Conservation (phyloP, 2,113 vertebrate species). For the Halcyon malimbica region DNA sequence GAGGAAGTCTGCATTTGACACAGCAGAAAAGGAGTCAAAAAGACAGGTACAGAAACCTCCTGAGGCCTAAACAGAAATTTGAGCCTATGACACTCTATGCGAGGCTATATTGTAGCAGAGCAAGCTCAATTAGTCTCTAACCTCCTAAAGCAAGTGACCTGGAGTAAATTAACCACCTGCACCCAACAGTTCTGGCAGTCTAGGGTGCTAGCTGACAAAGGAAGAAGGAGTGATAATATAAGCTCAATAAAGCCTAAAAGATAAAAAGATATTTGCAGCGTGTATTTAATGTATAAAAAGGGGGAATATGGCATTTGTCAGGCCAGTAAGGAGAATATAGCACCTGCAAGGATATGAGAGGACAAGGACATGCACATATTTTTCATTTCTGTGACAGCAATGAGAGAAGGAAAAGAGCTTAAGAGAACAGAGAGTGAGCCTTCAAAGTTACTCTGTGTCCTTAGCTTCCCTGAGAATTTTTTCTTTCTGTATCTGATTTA, state of each 20-base stretch:
- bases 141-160: not conserved
- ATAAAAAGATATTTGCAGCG: not conserved
- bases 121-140: not conserved
- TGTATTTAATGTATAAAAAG: not conserved
- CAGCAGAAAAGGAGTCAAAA: constrained; percentile 22
- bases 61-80: not conserved
- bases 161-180: not conserved
- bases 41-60: not conserved
- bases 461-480: constrained; percentile 20
- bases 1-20: not conserved
- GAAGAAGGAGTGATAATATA: not conserved
- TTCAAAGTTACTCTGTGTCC: constrained; percentile 16
- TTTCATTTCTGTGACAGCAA: constrained; percentile 8
- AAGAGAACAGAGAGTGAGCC: not conserved
- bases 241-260: not conserved
- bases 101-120: not conserved
- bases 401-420: constrained; percentile 18
- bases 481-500: constrained; percentile 2
- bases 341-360: not conserved
- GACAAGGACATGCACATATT: not conserved
- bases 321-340: not conserved
- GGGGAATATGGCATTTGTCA: not conserved
- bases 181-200: not conserved
- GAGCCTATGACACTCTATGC: not conserved
- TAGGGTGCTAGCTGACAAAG: not conserved